phyloP scores from a whole-genome alignment of 2,888 invertebrate species.

The Ischnura elegans region DNA sequence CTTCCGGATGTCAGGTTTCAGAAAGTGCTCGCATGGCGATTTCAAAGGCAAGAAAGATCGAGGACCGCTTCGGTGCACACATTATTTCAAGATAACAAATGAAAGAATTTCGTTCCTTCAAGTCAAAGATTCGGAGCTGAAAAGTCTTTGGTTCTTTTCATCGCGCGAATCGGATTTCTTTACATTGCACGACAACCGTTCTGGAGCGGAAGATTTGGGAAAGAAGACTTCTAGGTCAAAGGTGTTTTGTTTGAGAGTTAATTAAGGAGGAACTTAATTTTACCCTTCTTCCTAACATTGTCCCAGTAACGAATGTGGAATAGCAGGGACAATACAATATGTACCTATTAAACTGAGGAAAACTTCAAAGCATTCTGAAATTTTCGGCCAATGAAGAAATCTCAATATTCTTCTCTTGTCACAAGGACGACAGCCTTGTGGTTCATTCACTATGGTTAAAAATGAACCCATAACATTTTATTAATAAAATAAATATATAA shows the following conservation, averaged over 20 bases:
- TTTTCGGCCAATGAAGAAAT: background rate
- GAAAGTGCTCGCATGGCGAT: background rate
- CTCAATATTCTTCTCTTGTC: too few species aligned
- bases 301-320: background rate
- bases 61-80: background rate
- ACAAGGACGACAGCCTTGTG: too few species aligned
- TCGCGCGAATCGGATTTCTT: background rate
- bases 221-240: background rate
- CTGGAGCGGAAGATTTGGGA: background rate
- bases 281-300: background rate
- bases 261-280: background rate
- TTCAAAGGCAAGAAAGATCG: background rate
- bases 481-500: too few species aligned
- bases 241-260: background rate
- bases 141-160: background rate
- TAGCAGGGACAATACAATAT: background rate
- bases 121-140: background rate
- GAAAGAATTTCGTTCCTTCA: background rate
- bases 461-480: too few species aligned
- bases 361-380: background rate
- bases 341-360: background rate
- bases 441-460: too few species aligned
- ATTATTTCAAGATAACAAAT: background rate
- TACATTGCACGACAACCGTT: background rate
- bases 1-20: background rate